Base-by-base conservation (phyloP, 1,140 invertebrate genomes). In the Hypsibius dujardini region DNA sequence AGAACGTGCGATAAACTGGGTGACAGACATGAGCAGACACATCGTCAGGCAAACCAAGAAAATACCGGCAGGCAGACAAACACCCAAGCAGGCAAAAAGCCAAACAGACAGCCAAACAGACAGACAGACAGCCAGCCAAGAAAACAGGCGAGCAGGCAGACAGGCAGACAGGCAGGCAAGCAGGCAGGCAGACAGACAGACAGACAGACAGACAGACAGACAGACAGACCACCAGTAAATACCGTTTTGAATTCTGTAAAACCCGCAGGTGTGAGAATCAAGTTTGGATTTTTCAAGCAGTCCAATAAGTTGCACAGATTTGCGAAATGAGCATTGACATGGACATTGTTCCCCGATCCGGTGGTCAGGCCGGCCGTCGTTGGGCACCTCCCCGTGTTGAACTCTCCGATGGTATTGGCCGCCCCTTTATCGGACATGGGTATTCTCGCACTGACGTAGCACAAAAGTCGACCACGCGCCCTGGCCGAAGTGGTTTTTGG, bases 341-440 rank as follows among this genome's bases (percentile, higher is more conserved):
- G 62, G 12, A 7, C 12, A 42, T 67, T 67, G 45, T 12, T 67
- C 42, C 12, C 62, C 12, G 42, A 7, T 67, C 62, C 62, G 12
- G 12, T 67, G 12, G 62, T 67, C 62, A 42, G 12, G 42, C 62
- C 62, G 12, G 12, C 42, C 3, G 62, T 67, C 3, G 62, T 67
- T 12, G 45, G 3, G 62, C 12, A 15, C 45, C 3, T 67, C 45
- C 62, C 62, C 3, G 12, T 42, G 42, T 67, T 67, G 62, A 67
- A 15, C 45, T 67, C 62, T 7, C 62, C 62, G 62, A 45, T 7
- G 3, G 45, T 67, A 42, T 67, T 67, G 42, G 62, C 62, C 12
- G 62, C 62, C 3, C 62, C 62, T 67, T 67, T 67, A 67, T 67
- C 62, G 12, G 12, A 67, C 62, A 67, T 67, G 12, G 62, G 62